A percentile compares a stretch with the other conserved stretches of the same genome.
Evolutionary conservation across 2,113 vertebrate species (phyloP).

Genomic region (Mormoops blainvillei): DNA sequence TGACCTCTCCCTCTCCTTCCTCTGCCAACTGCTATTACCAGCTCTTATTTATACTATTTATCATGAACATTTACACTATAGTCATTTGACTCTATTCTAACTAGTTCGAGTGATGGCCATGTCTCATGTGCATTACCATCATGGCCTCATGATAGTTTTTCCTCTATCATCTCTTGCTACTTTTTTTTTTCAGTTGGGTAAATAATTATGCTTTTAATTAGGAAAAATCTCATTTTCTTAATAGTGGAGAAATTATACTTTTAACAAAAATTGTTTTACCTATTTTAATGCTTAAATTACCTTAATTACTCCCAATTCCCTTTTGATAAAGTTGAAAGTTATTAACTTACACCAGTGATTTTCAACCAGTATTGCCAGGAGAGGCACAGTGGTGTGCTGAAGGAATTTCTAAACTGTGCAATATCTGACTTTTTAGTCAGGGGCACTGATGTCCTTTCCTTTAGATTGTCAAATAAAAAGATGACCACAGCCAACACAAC

Average conservation of each 20-base stretch:
- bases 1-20: not conserved
- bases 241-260: not conserved
- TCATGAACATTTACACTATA: not conserved
- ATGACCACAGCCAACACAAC: too few relatives aligned
- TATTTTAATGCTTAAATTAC: not conserved
- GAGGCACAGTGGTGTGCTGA: too few relatives aligned
- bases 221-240: not conserved
- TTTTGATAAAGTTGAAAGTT: not conserved
- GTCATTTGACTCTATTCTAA: not conserved
- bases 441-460: too few relatives aligned
- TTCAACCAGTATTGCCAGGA: too few relatives aligned
- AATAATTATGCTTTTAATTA: not conserved
- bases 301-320: not conserved
- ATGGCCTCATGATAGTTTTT: not conserved
- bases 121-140: not conserved
- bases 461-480: too few relatives aligned
- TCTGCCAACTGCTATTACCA: not conserved
- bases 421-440: too few relatives aligned
- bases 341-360: not conserved
- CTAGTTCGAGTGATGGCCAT: not conserved
- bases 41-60: not conserved
- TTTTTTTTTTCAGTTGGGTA: not conserved
- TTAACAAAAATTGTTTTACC: not conserved
- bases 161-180: not conserved
- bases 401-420: too few relatives aligned